Conservation (phyloP, 2,888 invertebrate species). For the Nudaria mundana region DNA sequence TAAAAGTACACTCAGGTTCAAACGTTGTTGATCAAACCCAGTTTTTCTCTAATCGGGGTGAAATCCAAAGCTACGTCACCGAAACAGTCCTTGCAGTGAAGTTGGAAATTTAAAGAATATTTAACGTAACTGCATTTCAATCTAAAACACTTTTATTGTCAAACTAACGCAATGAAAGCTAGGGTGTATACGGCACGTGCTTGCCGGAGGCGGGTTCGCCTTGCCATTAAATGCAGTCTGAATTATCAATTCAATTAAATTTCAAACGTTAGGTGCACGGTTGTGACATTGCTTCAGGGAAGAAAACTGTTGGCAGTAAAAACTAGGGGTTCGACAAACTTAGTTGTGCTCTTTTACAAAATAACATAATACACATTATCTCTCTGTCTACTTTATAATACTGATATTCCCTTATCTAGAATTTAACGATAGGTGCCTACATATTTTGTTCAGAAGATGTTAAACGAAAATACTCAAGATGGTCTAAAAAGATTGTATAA, state of each 20-base stretch:
- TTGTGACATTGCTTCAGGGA: slow-evolving; percentile 33
- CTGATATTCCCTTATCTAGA: too few species aligned
- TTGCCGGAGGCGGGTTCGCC: slow-evolving; percentile 29
- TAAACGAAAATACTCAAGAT: too few species aligned
- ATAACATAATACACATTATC: too few species aligned
- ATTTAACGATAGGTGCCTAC: too few species aligned
- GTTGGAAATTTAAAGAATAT: slow-evolving; percentile 12
- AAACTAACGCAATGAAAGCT: slow-evolving; percentile 40
- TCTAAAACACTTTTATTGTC: slow-evolving; percentile 45
- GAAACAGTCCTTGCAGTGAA: too few species aligned
- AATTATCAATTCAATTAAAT: slow-evolving; percentile 38
- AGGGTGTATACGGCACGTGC: slow-evolving; percentile 43
- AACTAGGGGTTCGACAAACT: slow-evolving; percentile 12
- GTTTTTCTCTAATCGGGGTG: too few species aligned
- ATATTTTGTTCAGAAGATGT: too few species aligned
- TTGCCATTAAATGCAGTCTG: slow-evolving; percentile 29
- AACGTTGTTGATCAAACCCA: too few species aligned
- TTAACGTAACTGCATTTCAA: slow-evolving; percentile 28
- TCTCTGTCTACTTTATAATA: too few species aligned
- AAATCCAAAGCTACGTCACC: too few species aligned
- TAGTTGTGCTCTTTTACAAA: background rate
- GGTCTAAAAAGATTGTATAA: too few species aligned
- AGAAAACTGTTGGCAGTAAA: slow-evolving; percentile 22
- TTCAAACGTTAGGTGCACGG: slow-evolving; percentile 30
- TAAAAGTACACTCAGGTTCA: too few species aligned